Conservation (phyloP, 2,797 vertebrate species). For the Erethizon dorsatum region DNA sequence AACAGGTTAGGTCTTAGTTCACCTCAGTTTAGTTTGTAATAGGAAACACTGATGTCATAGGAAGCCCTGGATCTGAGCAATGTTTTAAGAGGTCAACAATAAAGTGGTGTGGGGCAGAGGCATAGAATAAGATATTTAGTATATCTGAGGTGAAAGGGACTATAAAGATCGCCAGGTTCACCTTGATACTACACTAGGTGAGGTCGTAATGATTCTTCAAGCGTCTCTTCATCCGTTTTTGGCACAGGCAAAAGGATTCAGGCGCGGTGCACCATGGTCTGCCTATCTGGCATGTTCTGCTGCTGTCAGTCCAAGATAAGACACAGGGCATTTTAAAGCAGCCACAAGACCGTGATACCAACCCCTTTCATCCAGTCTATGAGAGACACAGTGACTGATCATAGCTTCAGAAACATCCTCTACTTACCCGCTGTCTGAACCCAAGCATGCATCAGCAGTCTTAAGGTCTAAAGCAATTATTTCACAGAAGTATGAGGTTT, state of each 20-base stretch:
- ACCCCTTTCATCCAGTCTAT: constrained; percentile 77
- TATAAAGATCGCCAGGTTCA: neutral
- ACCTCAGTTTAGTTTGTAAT: neutral
- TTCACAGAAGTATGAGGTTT: constrained; percentile 68
- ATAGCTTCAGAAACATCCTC: constrained; percentile 66
- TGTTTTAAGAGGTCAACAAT: neutral
- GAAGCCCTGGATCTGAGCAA: neutral
- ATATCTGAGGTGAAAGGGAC: neutral
- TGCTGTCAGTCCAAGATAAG: constrained; percentile 83
- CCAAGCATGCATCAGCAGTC: constrained; percentile 76
- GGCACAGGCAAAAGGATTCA: constrained; percentile 77
- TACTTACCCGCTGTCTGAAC: constrained; percentile 75
- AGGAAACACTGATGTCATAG: neutral
- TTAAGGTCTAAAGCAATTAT: constrained; percentile 76
- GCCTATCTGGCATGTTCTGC: constrained; percentile 80
- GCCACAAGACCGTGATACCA: constrained; percentile 71
- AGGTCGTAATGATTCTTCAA: constrained; percentile 20
- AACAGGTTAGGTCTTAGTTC: neutral
- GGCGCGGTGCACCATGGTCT: constrained; percentile 33
- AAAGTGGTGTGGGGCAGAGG: neutral
- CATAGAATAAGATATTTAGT: neutral
- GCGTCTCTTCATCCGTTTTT: constrained; percentile 77
- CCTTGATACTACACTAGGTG: neutral
- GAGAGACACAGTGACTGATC: constrained; percentile 78
- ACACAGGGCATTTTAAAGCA: constrained; percentile 78